Percentiles rank a stretch among this genome's conserved stretches.
phyloP scores from a whole-genome alignment of 2,113 vertebrate species.

The Eulemur macaco region DNA sequence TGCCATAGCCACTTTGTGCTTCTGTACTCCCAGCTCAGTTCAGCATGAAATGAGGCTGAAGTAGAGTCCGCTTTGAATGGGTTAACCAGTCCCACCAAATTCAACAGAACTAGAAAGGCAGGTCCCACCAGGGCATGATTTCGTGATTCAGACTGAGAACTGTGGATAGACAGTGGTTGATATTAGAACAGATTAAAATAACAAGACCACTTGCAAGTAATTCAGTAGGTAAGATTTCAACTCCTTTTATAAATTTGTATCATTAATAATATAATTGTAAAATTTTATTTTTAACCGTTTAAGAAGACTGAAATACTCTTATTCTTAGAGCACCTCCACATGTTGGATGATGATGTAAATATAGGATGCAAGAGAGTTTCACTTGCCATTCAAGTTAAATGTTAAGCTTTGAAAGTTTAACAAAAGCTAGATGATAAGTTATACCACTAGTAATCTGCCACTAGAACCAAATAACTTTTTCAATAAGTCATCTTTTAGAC shows the following conservation, averaged over 20 bases:
- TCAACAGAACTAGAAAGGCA: not conserved
- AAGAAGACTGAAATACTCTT: not conserved
- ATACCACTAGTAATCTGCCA: not conserved
- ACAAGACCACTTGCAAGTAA: not conserved
- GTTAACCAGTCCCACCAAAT: not conserved
- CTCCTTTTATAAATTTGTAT: not conserved
- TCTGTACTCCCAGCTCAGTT: not conserved
- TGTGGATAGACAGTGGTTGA: not conserved
- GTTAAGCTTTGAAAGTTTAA: not conserved
- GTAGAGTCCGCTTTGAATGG: not conserved
- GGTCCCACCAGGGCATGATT: not conserved
- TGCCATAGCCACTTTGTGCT: not conserved
- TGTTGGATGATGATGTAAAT: not conserved
- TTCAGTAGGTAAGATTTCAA: not conserved
- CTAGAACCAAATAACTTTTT: not conserved
- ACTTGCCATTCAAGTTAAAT: not conserved
- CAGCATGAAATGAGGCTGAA: not conserved
- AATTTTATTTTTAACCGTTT: not conserved
- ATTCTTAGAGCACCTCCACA: not conserved
- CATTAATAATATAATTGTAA: not conserved
- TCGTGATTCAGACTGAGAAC: not conserved
- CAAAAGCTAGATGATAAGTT: not conserved
- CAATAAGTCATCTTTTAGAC: not conserved
- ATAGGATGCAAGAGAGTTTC: not conserved
- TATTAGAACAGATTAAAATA: not conserved